phyloP scores from a whole-genome alignment of 2,113 vertebrate species.

The Dipodomys ordii region DNA sequence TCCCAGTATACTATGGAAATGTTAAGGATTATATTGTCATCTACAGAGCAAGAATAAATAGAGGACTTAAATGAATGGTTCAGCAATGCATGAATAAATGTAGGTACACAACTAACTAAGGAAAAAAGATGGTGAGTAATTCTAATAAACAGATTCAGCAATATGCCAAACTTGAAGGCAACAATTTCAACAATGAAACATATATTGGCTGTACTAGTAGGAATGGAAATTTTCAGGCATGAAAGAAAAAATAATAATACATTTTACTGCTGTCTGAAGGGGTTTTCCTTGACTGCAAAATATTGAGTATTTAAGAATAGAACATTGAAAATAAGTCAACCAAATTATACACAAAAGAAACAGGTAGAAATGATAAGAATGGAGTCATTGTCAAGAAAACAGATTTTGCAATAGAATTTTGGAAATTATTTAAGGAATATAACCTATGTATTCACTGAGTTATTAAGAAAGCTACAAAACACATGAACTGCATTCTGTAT shows the following conservation, averaged over 20 bases:
- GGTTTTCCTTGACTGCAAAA: not conserved
- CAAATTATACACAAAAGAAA: not conserved
- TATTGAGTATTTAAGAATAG: too few relatives aligned
- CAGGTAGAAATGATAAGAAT: not conserved
- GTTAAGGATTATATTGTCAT: not conserved
- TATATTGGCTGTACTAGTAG: not conserved
- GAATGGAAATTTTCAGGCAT: not conserved
- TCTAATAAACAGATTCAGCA: not conserved
- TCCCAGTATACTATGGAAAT: not conserved
- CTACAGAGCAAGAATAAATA: not conserved
- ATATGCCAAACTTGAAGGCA: not conserved
- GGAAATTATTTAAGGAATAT: not conserved
- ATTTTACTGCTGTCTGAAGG: not conserved
- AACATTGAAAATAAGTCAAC: not conserved
- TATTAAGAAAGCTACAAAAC: not conserved
- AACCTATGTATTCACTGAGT: not conserved
- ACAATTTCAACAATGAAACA: not conserved
- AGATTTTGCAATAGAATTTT: too few relatives aligned
- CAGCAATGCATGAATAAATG: not conserved
- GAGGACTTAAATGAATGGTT: not conserved
- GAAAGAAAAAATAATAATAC: too few relatives aligned
- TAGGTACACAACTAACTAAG: not conserved
- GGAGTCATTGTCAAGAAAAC: too few relatives aligned
- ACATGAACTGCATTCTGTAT: not conserved
- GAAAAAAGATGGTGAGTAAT: not conserved